Evolutionary conservation across 2,113 vertebrate species (phyloP), one percentile per base, ranked within the genome.

Genomic region (Cyrtonyx montezumae): DNA sequence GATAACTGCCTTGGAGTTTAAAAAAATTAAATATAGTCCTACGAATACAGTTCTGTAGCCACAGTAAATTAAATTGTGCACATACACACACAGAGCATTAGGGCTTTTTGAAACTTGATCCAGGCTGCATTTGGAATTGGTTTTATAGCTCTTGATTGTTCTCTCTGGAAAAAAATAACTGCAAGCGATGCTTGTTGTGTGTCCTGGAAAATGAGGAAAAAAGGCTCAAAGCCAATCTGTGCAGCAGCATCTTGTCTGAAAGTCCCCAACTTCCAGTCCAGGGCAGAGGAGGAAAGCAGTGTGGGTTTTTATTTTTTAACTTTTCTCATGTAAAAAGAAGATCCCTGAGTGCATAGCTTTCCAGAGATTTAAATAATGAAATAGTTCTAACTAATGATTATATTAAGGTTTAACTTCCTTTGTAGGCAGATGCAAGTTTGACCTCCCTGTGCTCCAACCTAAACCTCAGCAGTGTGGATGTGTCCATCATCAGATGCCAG

Each of bases 1-100:
- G 79, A 45, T 48, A 91, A 65, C 87, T 80, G 65, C 84, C n/a
- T 45, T 43, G 69, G 61, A 95, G 84, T 81, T 81, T 62, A 78
- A 79, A 82, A 59, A 69, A 53, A 36, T 2, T 45, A 51, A 75
- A 13, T 37, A 19, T 18, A 62, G 43, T 30, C 51, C 45, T 74
- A 59, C 19, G 37, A 36, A 26, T 40, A 46, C 43, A 73, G 40
- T 28, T 48, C 28, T 79, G 56, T 43, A 59, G 56, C 71, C 65
- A 45, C 28, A 34, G 25, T 46, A 19, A 63, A 74, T 91, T 70
- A 28, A 82, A 66, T 40, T 75, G 51, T 34, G 20, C 49, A 25
- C 19, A 26, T 63, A 45, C n/a, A 66, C 21, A 46, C 5, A 32
- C 3, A 8, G 23, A 37, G 62, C 11, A 2, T 13, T n/a, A 58